These are phyloP conservation scores for Eupsilia transversa DNA, from an alignment of 2,888 invertebrate genomes.

Conservation along the genomic window DNA sequence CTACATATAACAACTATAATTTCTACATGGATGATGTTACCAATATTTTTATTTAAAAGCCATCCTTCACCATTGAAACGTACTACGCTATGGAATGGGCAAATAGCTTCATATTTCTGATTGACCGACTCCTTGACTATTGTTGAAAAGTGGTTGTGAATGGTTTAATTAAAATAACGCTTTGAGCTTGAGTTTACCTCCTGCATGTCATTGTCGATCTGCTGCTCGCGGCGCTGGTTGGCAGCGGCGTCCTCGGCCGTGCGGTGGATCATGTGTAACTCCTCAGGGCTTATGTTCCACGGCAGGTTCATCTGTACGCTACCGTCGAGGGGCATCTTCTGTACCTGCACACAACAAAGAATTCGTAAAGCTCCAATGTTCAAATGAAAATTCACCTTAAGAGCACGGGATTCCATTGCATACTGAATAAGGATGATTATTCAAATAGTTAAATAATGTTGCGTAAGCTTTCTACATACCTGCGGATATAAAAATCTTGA, in stretches of 20 bases:
- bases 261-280: constrained; percentile 86
- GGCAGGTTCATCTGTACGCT: constrained; percentile 84
- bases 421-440: constrained; percentile 4
- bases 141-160: background rate
- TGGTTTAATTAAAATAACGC: background rate
- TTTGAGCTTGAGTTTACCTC: constrained; percentile 75
- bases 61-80: background rate
- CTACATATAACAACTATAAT: background rate
- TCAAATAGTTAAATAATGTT: constrained; percentile 16
- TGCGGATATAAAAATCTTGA: constrained; percentile 24
- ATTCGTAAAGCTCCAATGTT: background rate
- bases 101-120: background rate
- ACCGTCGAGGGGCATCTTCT: constrained; percentile 86
- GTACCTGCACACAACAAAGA: constrained; percentile 67
- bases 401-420: background rate
- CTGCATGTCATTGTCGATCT: constrained; percentile 88
- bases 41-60: background rate
- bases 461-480: background rate
- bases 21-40: background rate
- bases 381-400: background rate
- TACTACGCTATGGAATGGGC: background rate
- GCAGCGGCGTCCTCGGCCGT: constrained; percentile 83
- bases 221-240: constrained; percentile 82
- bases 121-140: background rate
- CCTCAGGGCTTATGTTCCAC: constrained; percentile 86